phyloP scores from a whole-genome alignment of 2,888 invertebrate species.

The Anticlea derivata region DNA sequence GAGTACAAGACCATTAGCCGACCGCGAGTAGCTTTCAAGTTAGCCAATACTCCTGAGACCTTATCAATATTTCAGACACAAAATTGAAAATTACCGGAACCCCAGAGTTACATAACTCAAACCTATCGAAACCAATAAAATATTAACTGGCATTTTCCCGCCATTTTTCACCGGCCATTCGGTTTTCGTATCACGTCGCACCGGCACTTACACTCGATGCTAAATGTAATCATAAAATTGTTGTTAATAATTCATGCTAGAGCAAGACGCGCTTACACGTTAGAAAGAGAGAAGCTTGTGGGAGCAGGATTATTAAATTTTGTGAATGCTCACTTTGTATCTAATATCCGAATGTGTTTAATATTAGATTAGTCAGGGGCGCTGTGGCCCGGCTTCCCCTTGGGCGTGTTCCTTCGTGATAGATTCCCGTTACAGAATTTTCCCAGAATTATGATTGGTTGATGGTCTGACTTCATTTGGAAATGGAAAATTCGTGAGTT shows the following conservation, averaged over 20 bases:
- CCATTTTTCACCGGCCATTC: slow-evolving; percentile 75
- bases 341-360: slow-evolving; percentile 83
- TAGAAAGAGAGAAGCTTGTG: slow-evolving; percentile 54
- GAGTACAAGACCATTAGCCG: slow-evolving; percentile 30
- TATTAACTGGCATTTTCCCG: slow-evolving; percentile 79
- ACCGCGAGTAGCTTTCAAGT: slow-evolving; percentile 36
- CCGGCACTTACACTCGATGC: slow-evolving; percentile 74
- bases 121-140: slow-evolving; percentile 81
- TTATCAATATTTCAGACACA: slow-evolving; percentile 81
- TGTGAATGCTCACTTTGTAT: slow-evolving; percentile 83
- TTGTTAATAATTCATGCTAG: slow-evolving; percentile 79
- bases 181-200: slow-evolving; percentile 72
- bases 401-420: slow-evolving; percentile 69
- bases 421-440: slow-evolving; percentile 64
- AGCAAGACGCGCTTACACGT: slow-evolving; percentile 45
- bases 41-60: slow-evolving; percentile 50
- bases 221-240: slow-evolving; percentile 83
- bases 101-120: slow-evolving; percentile 75
- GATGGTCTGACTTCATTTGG: slow-evolving; percentile 61
- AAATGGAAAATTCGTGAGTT: slow-evolving; percentile 61
- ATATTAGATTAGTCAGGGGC: slow-evolving; percentile 80
- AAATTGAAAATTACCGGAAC: slow-evolving; percentile 79
- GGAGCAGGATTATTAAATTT: slow-evolving; percentile 81
- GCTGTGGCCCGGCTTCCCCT: slow-evolving; percentile 53
- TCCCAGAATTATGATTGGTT: slow-evolving; percentile 76